Percentiles rank a stretch among this genome's conserved stretches.
Conservation (phyloP, 2,797 vertebrate genomes). For the Valencia hispanica region DNA sequence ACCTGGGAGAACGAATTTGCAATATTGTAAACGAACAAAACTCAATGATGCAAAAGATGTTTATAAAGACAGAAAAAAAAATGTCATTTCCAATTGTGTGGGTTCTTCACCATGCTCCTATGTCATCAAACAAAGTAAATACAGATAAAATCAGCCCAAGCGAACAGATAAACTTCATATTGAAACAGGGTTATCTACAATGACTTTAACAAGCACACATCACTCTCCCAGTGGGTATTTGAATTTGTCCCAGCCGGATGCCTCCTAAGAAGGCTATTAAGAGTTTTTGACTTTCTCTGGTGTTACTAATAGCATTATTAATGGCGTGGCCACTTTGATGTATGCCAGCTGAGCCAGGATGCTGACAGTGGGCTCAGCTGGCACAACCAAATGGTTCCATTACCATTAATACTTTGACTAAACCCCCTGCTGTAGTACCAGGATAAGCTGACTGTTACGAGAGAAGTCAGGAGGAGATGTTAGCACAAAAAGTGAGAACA, state of each 20-base stretch:
- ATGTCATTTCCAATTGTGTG: not conserved
- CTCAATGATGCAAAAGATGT: not conserved
- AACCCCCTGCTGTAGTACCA: slow-evolving; percentile 2
- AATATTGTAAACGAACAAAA: not conserved
- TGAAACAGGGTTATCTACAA: not conserved
- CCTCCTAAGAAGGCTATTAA: not conserved
- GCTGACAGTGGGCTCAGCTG: slow-evolving; percentile 26
- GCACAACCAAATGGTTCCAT: not conserved
- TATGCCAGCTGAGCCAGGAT: slow-evolving; percentile 17
- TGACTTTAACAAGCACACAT: not conserved
- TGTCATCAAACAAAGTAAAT: not conserved
- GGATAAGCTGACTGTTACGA: not conserved
- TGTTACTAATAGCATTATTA: slow-evolving; percentile 19
- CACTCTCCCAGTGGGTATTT: not conserved
- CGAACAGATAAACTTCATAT: not conserved
- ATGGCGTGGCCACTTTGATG: not conserved
- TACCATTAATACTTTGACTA: not conserved
- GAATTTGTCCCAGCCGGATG: not conserved
- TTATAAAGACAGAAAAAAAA: not conserved
- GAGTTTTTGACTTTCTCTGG: slow-evolving; percentile 4
- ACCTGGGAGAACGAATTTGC: not conserved
- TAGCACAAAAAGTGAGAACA: no score
- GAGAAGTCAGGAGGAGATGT: not conserved
- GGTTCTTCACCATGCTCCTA: not conserved
- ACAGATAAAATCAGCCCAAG: not conserved